Base-by-base conservation (phyloP, 2,113 vertebrate species). In the Abramis brama region DNA sequence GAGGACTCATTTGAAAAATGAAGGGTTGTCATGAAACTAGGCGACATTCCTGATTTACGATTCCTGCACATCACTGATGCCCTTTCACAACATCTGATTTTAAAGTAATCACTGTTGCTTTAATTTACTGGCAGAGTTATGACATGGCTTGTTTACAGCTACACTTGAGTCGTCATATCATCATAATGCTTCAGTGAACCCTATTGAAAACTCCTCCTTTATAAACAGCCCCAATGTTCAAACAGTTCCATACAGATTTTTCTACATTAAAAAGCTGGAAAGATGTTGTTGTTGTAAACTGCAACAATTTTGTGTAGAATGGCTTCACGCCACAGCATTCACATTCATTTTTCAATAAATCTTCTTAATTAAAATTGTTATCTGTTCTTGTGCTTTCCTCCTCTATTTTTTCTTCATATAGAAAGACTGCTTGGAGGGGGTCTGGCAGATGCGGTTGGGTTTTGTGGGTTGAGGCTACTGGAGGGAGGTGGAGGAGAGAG, bases 381-480 rank as follows among this genome's bases (percentile, higher is more conserved):
- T 23, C 47, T 3, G 77, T 43, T 12, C 12, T 59, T 60, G 12
- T 43, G 12, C 23, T 43, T 79, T 79, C 57, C 57, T 43, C 19
- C 36, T 43, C 19, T 43, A n/a, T 71, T 43, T 12, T n/a, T 15
- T 60, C 23, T 9, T 62, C 0, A 33, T 43, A 59, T 17, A 10
- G 33, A 45, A 57, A 60, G 33, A 62, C 12, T 43, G 23, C 10
- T 60, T 62, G 23, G 13, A 50, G 39, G 79, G 43, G 7, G 30
- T 81, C 79, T 66, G 79, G 39, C 60, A 82, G 79, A 82, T 1
- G 5, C n/a, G 30, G 60, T 45, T 50, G 60, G 39, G n/a, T 30
- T 78, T 66, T 82, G 60, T 50, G 60, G 60, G 43, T 64, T 80
- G 78, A 81, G 60, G 52, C 30, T 78, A 57, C 75, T 78, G 50